These are phyloP conservation scores for Lonchura striata DNA, from an alignment of 2,113 vertebrate species.

Conservation along the genomic window DNA sequence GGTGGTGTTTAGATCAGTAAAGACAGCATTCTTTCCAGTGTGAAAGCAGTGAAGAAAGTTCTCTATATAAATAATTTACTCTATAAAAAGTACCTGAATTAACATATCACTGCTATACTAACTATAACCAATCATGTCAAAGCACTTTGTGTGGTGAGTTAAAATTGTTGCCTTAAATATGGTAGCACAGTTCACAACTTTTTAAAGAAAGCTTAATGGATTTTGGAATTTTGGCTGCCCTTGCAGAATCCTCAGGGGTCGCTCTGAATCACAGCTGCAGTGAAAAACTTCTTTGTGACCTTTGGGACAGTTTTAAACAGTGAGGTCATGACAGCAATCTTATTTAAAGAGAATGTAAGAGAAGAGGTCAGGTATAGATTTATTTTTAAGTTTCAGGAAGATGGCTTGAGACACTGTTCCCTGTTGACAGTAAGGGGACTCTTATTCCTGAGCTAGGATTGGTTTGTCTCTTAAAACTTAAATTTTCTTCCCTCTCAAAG, in stretches of 20 bases:
- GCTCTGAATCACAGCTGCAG: neutral
- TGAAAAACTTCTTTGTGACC: neutral
- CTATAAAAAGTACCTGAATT: conserved; percentile 15
- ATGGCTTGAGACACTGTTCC: neutral
- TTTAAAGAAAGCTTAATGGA: conserved; percentile 25
- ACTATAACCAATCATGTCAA: neutral
- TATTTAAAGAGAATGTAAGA: neutral
- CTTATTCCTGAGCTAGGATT: neutral
- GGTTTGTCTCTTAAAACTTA: neutral
- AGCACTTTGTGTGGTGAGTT: neutral
- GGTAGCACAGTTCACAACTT: conserved; percentile 7
- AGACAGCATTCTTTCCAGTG: conserved; percentile 8
- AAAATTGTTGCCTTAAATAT: conserved; percentile 15
- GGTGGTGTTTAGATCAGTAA: conserved; percentile 32
- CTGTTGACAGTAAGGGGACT: neutral
- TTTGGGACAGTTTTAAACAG: neutral
- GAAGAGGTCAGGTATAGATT: neutral
- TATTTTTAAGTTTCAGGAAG: neutral
- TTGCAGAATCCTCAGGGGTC: neutral
- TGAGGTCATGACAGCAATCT: neutral
- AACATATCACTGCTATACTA: conserved; percentile 11
- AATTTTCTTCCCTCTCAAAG: neutral
- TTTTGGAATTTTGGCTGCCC: conserved; percentile 13
- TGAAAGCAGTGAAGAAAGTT: conserved; percentile 27
- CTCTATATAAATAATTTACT: conserved; percentile 47